A percentile compares a stretch with the other conserved stretches of the same genome.
Evolutionary conservation across 2,113 vertebrate species (phyloP).

Genomic region (Columba livia): DNA sequence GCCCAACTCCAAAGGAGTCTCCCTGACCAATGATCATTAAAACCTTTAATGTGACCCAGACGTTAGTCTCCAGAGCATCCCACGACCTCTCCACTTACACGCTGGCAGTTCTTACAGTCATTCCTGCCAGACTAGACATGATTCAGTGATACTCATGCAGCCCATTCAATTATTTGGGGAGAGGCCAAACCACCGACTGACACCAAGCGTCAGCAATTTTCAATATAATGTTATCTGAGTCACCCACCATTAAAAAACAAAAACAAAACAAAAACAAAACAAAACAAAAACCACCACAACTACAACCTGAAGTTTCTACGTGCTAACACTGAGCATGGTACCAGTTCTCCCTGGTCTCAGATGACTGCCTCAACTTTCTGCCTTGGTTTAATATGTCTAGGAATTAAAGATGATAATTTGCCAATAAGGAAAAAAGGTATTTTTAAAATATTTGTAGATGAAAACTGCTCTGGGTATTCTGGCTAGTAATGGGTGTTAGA

Average conservation of each 20-base stretch:
- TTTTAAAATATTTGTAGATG: neutral
- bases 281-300: too few relatives aligned
- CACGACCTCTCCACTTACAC: neutral
- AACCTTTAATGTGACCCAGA: neutral
- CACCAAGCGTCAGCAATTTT: neutral
- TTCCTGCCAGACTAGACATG: neutral
- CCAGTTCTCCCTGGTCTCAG: neutral
- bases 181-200: neutral
- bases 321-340: neutral
- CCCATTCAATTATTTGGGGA: neutral
- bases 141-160: neutral
- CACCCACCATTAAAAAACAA: neutral
- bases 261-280: neutral
- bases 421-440: neutral
- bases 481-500: neutral
- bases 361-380: neutral
- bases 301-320: neutral
- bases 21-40: neutral
- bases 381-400: neutral
- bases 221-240: neutral
- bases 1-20: neutral
- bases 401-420: neutral
- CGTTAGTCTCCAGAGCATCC: neutral
- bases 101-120: neutral
- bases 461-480: neutral